Evolutionary conservation across 2,113 vertebrate species (phyloP), one percentile per base, ranked within the genome.

Genomic region (Climacteris rufus): DNA sequence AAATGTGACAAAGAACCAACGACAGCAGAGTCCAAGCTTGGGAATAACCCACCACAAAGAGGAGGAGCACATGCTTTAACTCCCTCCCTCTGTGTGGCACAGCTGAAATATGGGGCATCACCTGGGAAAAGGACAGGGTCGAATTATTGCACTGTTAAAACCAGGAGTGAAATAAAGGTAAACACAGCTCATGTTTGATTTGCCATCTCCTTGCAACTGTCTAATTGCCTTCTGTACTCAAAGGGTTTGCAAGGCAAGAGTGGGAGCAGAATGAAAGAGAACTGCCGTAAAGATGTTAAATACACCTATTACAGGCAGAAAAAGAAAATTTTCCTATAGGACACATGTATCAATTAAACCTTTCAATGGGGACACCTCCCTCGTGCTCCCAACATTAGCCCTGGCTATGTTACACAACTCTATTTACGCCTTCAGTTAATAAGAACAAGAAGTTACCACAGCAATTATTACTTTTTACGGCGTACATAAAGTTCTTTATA

Each of bases 401-500:
- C 82, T 65, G 84, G 47, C 88, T 95, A 40, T 70, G 94, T 96
- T 96, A 89, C 33, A 18, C 37, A 83, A 86, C 84, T 91, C 83
- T 97, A 87, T 96, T 98, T 98, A 94, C 1, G 5, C 78, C 77
- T 96, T 86, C 94, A 94, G 95, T 96, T 97, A 97, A 96, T 96
- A 96, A 59, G 96, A 98, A 96, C 28, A 49, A 97, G 91, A 44
- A 81, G 96, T 95, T 97, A 96, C 90, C 88, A 95, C 90, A 90
- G 91, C 68, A 96, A 97, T 98, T 96, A 97, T 93, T 97, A 63
- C 83, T 95, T 97, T 98, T 97, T 97, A 97, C 12, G 52, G 96
- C 88, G 75, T 77, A 77, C 88, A 93, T 97, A 95, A 97, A 97
- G 94, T 76, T 92, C 78, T 89, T 79, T 88, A 84, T 95, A 91